Base-by-base conservation (phyloP, 2,113 vertebrate species). In the Eolophus roseicapilla region DNA sequence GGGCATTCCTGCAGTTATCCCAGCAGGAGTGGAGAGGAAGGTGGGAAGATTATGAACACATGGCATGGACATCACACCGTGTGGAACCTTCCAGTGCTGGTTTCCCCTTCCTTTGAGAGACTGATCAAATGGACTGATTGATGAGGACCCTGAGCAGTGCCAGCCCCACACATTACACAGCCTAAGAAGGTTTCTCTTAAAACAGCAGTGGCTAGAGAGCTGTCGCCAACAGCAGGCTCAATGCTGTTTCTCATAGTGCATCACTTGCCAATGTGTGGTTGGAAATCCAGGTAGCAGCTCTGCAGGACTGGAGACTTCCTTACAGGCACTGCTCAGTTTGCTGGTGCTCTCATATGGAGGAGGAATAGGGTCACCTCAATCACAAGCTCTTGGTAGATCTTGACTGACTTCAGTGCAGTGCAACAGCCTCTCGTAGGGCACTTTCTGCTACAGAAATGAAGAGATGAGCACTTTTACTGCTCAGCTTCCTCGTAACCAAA, bases 191-290 rank as follows among this genome's bases (percentile, higher is more conserved):
- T 41, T 1, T 64, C 27, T 33, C 37, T 85, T 53, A 17, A 37
- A 81, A 29, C 24, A 60, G 60, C 2, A 53, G 35, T 11, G 16
- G 33, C 35, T 59, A 47, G 25, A 86, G 71, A 69, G 43, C 37
- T 76, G 31, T 67, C 37, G 64, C 24, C 24, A 11, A 41, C 20
- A 17, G 43, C 46, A 74, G 67, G 83, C 57, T 63, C 17, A 3
- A 13, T 59, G 50, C 19, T 24, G 15, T 28, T 52, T 41, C 50
- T 47, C 47, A 35, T 0, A 13, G 19, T 3, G 24, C 31, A 57
- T 33, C 6, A 3, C 52, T 62, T 63, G 29, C 33, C 55, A 68
- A 3, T 1, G 9, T 0, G 0, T 7, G n/a, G 50, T 0, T 91
- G 73, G 63, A 74, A 88, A 86, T 27, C 29, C 52, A 85, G 57